Base-by-base conservation (phyloP, 2,888 invertebrate genomes). In the Teinopalpus imperialis region DNA sequence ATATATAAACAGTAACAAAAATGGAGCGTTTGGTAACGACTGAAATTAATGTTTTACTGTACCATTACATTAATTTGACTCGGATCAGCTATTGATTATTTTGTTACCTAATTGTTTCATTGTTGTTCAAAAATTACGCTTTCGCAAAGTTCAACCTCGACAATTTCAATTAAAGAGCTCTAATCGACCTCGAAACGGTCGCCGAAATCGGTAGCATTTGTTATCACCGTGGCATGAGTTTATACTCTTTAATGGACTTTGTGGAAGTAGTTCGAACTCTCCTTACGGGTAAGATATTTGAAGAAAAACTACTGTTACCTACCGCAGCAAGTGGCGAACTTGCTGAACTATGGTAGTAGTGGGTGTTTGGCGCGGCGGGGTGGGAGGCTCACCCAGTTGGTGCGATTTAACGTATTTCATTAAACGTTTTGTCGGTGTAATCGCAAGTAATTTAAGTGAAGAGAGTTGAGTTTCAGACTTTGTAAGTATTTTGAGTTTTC, bases 391-490 rank as follows among this genome's bases (percentile, higher is more conserved):
- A 73, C 77, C 75, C 82, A 79, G 78, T 81, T 74, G 79, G 80
- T 74, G 79, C 85, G 81, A 87, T 85, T 85, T 82, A 82, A 85
- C 82, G 82, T 85, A 85, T 86, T 87, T 82, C 83, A 86, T 87
- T 86, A 87, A 87, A 81, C 86, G 83, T 82, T 87, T 87, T 83
- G 87, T 83, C 81, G 86, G 87, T 83, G 82, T 88, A 87, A 88
- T 87, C 86, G 85, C 85, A 75, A 88, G 86, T 87, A 85, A 87
- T 87, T 87, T 87, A 86, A 87, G 81, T 85, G 86, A 83, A 86
- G 87, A 86, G 85, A 82, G 81, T 79, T 78, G 77, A 77, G 83
- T 85, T 86, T 86, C 87, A 85, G 85, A 88, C 85, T 87, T 86
- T 81, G 82, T 83, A 83, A 87, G 86, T 83, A 87, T 87, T 87